Evolutionary conservation across 2,113 vertebrate species (phyloP), one percentile per base, ranked within the genome.

Genomic region (Anhinga rufa): DNA sequence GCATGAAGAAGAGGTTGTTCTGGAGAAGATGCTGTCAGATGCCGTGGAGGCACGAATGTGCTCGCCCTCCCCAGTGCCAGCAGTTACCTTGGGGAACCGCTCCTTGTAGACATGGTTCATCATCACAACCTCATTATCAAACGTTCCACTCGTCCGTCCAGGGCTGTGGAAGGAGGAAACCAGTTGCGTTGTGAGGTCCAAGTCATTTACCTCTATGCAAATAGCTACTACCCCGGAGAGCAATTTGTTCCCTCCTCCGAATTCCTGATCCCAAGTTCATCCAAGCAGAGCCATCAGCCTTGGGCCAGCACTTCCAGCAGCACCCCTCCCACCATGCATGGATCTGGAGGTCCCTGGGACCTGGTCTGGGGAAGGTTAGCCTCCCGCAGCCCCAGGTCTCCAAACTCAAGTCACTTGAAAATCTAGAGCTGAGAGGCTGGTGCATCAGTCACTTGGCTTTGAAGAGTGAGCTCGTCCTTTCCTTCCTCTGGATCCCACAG

Each of bases 101-200:
- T 99, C 99, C 94, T 98, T 99, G 98, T 99, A 99, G 95, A 99
- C 99, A 48, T 99, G 99, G 95, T 99, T 99, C 99, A 99, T 99
- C 99, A 99, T 99, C 88, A 99, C 98, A 21, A 99, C 99, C 97
- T 99, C 99, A 14, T 99, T 99, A 97, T 99, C 99, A 38, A 99
- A 99, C 31, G 98, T 99, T 75, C 98, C 98, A 1, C 97, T 98
- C 3, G 99, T 98, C 65, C 99, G 98, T 22, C 99, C 99, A 2
- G 99, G 99, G 97, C 99, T 99, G 97, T 3, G 64, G 93, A 48
- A 86, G 19, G 90, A 83, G 75, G 69, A 69, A 65, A 61, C 9
- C 11, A 4, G 15, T 3, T 16, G 21, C 0, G 17, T 84, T n/a
- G 66, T 0, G 0, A 74, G 55, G 38, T 21, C 82, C 75, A 44